Base-by-base conservation (phyloP, 2,888 invertebrate genomes). In the Papilio gigon region DNA sequence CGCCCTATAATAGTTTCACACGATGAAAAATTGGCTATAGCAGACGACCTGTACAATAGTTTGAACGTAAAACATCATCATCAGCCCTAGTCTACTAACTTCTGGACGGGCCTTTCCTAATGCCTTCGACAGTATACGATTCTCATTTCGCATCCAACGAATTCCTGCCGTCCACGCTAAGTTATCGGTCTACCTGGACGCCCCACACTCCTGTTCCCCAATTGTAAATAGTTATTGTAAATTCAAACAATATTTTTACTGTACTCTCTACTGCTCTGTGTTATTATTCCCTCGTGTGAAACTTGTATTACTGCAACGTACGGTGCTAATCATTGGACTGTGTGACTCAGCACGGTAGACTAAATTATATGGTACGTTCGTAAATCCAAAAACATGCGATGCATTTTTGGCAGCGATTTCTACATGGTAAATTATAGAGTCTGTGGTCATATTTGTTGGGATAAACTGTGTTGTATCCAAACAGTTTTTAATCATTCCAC, bases 281-380 rank as follows among this genome's bases (percentile, higher is more conserved):
- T 1, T 2, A 44, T 11, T 44, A 11, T 44, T 44, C 17, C 11
- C n/a, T 44, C 20, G 44, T 44, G 20, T 44, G 44, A 44, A 44
- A 20, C 37, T 22, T n/a, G 12, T 44, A 35, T 33, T 59, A 53
- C 8, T 53, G 56, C 58, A 63, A 53, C 33, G 60, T 50, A 59
- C 37, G 62, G 17, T n/a, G 35, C 53, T 63, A 58, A 67, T 67
- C 61, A 42, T 27, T 22, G 56, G 33, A 42, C 27, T 14, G 44
- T 4, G 6, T 68, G 67, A 68, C 30, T 68, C 67, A 68, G 20
- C 14, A 50, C 42, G 42, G 62, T 42, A 33, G 62, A 35, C 14
- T 20, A 63, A 58, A 68, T 58, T 63, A 56, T 33, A 62, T 62
- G 65, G 17, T 30, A 58, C 11, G 20, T 20, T 14, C 2, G 35